Base-by-base conservation (phyloP, 2,888 invertebrate genomes). In the Synergus umbraculus region DNA sequence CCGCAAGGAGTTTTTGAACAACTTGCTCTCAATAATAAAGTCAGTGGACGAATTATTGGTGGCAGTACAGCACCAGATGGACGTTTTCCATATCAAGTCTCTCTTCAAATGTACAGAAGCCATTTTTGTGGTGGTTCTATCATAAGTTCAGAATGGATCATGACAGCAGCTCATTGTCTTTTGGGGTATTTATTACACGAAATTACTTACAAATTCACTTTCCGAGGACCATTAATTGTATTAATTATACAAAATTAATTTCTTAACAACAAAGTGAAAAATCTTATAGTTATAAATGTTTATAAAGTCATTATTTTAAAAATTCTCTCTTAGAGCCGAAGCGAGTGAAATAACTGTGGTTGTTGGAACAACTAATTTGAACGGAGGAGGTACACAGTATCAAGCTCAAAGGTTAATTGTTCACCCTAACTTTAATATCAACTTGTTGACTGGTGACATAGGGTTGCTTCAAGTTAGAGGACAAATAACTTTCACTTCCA, bases 41-140 rank as follows among this genome's bases (percentile, higher is more conserved):
- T 76, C 13, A 67, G 76, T 58, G 77, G 79, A 13, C 76, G 81
- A 7, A 78, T 83, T 22, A 79, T 83, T 5, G 94, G 94, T 0
- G 94, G 94, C 0, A 92, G 92, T 0, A 92, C 93, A 77, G 94
- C 94, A 0, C 85, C 90, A 0, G 93, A 93, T 73, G 94, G 93
- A 0, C 93, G 93, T 0, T 90, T 92, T 1, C 93, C 94, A 0
- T 93, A 94, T 88, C 89, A 89, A 81, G 93, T 93, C 0, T 94
- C 94, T 0, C 85, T 94, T 0, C 86, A 94, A 44, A 92, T 89
- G 84, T 93, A 93, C 0, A 90, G 92, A 1, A 91, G 92, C 89
- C 94, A 94, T 82, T 93, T 93, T 87, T 94, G 94, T 81, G 94
- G 94, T 0, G 94, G 93, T 0, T 93, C 93, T 0, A 89, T 94